A percentile compares a stretch with the other conserved stretches of the same genome.
phyloP scores from a whole-genome alignment of 2,888 invertebrate species.

The Morpho helenor region DNA sequence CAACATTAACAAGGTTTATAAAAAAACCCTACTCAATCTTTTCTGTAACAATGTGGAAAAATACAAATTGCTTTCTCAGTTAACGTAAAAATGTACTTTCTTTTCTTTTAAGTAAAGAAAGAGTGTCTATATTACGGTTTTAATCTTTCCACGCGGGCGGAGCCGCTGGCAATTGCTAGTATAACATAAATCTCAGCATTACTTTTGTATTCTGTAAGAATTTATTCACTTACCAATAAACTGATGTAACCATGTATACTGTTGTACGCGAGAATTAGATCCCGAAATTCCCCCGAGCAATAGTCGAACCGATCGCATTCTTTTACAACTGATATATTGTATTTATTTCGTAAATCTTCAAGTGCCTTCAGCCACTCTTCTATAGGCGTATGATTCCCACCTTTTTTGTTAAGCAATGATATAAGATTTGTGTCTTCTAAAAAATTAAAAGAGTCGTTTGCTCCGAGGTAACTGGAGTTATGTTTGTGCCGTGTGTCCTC shows the following conservation, averaged over 20 bases:
- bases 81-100: too few species aligned
- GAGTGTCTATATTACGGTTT: too few species aligned
- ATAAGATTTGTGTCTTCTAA: conserved; percentile 56
- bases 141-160: too few species aligned
- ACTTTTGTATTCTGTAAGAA: neutral
- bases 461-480: conserved; percentile 27
- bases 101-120: too few species aligned
- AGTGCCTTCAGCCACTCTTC: conserved; percentile 57
- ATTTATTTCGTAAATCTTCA: conserved; percentile 56
- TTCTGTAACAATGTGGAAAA: too few species aligned
- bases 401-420: conserved; percentile 51
- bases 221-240: conserved; percentile 80
- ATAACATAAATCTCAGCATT: too few species aligned
- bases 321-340: conserved; percentile 55
- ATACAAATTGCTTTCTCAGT: too few species aligned
- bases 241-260: conserved; percentile 91
- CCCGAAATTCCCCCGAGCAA: conserved; percentile 80
- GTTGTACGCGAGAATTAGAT: conserved; percentile 82
- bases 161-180: too few species aligned
- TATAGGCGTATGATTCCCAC: conserved; percentile 49
- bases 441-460: conserved; percentile 45
- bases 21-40: too few species aligned
- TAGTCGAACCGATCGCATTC: conserved; percentile 68
- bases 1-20: too few species aligned
- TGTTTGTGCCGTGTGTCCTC: conserved; percentile 44